A percentile compares a stretch with the other conserved stretches of the same genome.
Conservation (phyloP, 53 echinoderm and acorn worm genomes). For the Holothuria scabra region DNA sequence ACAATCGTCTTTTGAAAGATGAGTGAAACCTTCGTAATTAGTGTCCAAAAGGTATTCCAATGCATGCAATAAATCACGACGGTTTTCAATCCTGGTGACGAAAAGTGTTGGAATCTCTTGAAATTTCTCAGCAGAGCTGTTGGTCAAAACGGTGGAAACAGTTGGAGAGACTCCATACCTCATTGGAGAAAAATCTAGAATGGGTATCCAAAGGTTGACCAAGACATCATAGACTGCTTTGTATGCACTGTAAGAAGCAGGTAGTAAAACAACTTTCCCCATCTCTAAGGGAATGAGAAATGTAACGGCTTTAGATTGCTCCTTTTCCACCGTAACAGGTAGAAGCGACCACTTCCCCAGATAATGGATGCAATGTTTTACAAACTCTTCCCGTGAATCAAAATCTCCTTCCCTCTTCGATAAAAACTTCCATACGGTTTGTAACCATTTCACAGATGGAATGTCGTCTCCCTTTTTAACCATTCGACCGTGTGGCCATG, state of each 20-base stretch:
- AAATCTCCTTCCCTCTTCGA: neutral
- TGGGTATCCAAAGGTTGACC: no score
- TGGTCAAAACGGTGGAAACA: no score
- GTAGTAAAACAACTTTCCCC: no score
- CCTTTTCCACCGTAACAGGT: neutral
- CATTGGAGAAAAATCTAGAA: no score
- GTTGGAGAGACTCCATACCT: no score
- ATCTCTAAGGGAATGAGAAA: no score
- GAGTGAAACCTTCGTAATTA: neutral
- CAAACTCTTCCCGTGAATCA: neutral
- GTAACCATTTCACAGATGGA: neutral
- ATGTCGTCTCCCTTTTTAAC: neutral
- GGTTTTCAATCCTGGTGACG: neutral
- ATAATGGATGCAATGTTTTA: neutral
- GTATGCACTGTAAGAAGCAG: no score
- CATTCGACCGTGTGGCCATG: slow-evolving; percentile 3
- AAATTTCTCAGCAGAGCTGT: no score
- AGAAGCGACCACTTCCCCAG: slow-evolving; percentile 10
- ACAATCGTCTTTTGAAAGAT: neutral
- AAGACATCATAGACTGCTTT: no score
- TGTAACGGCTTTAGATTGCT: neutral
- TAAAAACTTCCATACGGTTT: neutral
- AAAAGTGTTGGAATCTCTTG: no score
- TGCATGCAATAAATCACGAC: neutral
- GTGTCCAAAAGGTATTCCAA: neutral